phyloP scores from a whole-genome alignment of 2,113 vertebrate genomes.

The Brachirus orientalis region DNA sequence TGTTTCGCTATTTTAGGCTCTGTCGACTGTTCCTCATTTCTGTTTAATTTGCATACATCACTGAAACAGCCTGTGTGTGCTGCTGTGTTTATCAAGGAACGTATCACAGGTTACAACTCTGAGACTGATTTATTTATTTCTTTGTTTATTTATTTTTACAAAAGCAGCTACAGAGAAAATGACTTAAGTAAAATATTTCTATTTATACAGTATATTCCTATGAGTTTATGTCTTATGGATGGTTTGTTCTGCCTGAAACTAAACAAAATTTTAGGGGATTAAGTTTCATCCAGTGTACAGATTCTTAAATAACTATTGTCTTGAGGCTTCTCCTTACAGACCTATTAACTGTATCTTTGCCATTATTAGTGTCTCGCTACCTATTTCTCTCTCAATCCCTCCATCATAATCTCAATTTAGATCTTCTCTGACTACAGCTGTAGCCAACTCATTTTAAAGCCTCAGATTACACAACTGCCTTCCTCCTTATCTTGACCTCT shows the following conservation, averaged over 20 bases:
- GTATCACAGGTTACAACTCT: slow-evolving; percentile 46
- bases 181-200: slow-evolving; percentile 38
- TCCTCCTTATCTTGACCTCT: slow-evolving; percentile 68
- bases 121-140: slow-evolving; percentile 5
- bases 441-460: slow-evolving; percentile 63
- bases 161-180: slow-evolving; percentile 23
- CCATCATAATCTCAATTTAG: slow-evolving; percentile 64
- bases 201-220: slow-evolving; percentile 33
- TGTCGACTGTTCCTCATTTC: slow-evolving; percentile 43
- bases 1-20: slow-evolving; percentile 61
- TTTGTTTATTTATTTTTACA: slow-evolving; percentile 1
- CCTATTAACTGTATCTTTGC: slow-evolving; percentile 59
- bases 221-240: slow-evolving; percentile 15
- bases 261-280: slow-evolving; percentile 57
- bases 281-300: slow-evolving; percentile 34
- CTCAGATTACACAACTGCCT: slow-evolving; percentile 74
- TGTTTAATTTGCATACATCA: slow-evolving; percentile 59
- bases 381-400: slow-evolving; percentile 53
- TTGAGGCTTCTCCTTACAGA: slow-evolving; percentile 47
- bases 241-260: slow-evolving; percentile 28
- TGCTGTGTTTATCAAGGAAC: slow-evolving; percentile 28
- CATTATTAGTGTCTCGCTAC: slow-evolving; percentile 50
- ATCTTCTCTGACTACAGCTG: slow-evolving; percentile 57
- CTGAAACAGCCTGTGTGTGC: slow-evolving; percentile 15
- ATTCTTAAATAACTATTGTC: no score